Percentiles rank a stretch among this genome's conserved stretches.
phyloP scores from a whole-genome alignment of 2,797 vertebrate genomes.

The Borostomias antarcticus region DNA sequence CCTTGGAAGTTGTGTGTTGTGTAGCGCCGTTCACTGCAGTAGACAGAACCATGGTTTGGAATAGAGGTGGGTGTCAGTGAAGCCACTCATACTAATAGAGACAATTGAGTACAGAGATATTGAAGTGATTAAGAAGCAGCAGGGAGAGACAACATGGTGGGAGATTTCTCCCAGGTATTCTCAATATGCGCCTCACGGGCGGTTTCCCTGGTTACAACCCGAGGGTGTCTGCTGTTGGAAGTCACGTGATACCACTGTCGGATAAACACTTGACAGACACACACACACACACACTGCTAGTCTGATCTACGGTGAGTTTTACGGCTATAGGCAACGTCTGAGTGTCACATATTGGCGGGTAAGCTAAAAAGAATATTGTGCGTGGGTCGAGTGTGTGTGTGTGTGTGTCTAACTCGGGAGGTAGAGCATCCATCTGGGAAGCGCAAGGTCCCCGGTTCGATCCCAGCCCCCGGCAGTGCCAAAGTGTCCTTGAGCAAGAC shows the following conservation, averaged over 20 bases:
- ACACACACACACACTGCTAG: not conserved
- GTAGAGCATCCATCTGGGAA: too few species aligned
- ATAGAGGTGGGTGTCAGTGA: too few species aligned
- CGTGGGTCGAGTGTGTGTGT: not conserved
- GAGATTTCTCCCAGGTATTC: not conserved
- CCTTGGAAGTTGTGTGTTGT: too few species aligned
- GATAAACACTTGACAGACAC: not conserved
- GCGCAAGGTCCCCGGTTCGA: too few species aligned
- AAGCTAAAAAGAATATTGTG: not conserved
- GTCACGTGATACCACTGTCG: not conserved
- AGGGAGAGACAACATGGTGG: not conserved
- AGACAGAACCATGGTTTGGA: too few species aligned
- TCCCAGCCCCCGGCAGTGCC: too few species aligned
- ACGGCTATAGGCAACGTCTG: not conserved
- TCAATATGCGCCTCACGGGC: not conserved
- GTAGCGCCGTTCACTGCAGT: too few species aligned
- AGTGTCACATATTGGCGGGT: not conserved
- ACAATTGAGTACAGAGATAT: not conserved
- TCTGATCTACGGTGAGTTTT: not conserved
- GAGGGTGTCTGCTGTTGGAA: not conserved
- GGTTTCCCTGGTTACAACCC: not conserved
- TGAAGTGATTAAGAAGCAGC: not conserved
- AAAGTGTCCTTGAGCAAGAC: too few species aligned
- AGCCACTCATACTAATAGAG: too few species aligned
- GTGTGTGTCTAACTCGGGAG: too few species aligned